phyloP scores from a whole-genome alignment of 2,113 vertebrate genomes.

The Blennius ocellaris region DNA sequence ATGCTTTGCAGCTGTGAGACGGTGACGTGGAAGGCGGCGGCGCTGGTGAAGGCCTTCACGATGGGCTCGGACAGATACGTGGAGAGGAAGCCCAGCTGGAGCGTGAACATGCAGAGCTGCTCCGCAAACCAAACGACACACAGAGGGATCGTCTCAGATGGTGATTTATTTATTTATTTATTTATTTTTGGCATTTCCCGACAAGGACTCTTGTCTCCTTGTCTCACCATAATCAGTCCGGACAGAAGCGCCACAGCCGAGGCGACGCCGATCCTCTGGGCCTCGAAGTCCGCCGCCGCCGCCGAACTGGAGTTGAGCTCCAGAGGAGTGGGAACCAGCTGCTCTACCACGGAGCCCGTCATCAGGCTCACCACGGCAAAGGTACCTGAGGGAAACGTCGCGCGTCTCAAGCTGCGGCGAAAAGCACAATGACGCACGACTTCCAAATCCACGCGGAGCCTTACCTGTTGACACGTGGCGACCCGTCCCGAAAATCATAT shows the following conservation, averaged over 20 bases:
- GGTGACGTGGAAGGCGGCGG: slow-evolving; percentile 91
- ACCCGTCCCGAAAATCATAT: slow-evolving; percentile 91
- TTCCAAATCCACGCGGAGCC: slow-evolving; percentile 11
- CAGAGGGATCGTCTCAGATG: neutral
- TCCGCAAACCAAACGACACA: neutral
- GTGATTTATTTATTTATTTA: too few species aligned
- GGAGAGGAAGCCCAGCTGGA: slow-evolving; percentile 91
- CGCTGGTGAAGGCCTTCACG: slow-evolving; percentile 92
- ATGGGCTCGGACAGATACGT: slow-evolving; percentile 93
- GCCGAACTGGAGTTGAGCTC: slow-evolving; percentile 81
- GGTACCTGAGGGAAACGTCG: slow-evolving; percentile 82
- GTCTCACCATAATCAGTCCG: slow-evolving; percentile 88
- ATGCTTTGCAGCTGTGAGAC: slow-evolving; percentile 92
- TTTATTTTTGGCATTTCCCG: too few species aligned
- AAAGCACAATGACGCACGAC: neutral
- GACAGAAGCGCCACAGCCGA: slow-evolving; percentile 89
- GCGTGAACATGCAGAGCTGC: slow-evolving; percentile 90
- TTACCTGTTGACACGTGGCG: slow-evolving; percentile 92
- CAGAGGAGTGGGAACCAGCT: slow-evolving; percentile 84
- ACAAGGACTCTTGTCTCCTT: too few species aligned
- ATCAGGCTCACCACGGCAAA: slow-evolving; percentile 93
- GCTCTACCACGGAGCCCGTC: slow-evolving; percentile 91
- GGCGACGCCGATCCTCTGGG: slow-evolving; percentile 87
- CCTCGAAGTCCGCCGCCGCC: slow-evolving; percentile 82
- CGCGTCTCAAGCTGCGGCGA: slow-evolving; percentile 11